These are phyloP conservation scores for Chiloscyllium punctatum DNA, from an alignment of 2,797 vertebrate genomes.

Conservation along the genomic window DNA sequence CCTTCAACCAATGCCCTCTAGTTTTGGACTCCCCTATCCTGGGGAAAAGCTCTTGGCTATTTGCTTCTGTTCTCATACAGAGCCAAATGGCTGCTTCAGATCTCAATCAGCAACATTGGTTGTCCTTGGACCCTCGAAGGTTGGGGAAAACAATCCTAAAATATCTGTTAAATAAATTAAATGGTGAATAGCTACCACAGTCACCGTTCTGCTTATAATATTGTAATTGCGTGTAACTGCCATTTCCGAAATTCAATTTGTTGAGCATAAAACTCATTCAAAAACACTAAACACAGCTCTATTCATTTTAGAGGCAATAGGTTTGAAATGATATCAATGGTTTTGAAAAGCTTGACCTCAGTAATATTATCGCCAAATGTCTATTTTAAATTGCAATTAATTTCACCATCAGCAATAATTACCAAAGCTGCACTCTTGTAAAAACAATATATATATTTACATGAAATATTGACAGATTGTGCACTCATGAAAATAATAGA, in stretches of 20 bases:
- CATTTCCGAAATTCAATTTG: neutral
- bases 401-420: neutral
- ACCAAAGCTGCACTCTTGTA: neutral
- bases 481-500: neutral
- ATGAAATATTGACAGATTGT: neutral
- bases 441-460: neutral
- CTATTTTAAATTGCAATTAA: neutral
- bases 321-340: too few relatives aligned
- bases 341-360: neutral
- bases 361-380: neutral
- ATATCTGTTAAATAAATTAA: too few relatives aligned
- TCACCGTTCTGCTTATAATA: neutral
- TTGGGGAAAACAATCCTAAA: too few relatives aligned
- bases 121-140: too few relatives aligned
- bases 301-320: neutral
- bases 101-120: too few relatives aligned
- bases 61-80: too few relatives aligned
- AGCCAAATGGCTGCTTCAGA: too few relatives aligned
- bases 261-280: neutral
- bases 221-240: neutral
- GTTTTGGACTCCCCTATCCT: too few relatives aligned
- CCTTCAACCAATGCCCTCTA: too few relatives aligned
- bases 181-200: neutral
- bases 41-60: too few relatives aligned
- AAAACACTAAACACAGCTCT: neutral